Base-by-base conservation (phyloP, 2,113 vertebrate genomes). In the Piprites chloris region DNA sequence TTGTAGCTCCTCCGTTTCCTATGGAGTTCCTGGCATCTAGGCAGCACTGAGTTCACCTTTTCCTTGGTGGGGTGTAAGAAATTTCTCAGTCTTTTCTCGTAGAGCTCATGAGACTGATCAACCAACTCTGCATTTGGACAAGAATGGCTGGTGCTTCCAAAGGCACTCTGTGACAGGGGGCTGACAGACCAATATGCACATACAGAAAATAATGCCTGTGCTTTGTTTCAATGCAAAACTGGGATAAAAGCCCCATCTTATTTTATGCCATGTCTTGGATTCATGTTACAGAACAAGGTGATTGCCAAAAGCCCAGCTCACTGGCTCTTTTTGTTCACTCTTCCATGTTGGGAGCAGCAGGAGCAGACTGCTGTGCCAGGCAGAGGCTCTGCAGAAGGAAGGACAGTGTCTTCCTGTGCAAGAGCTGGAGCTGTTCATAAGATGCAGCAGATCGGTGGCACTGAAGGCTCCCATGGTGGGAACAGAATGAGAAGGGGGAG, bases 231-330 rank as follows among this genome's bases (percentile, higher is more conserved):
- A 0, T 50, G 44, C 1, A 1, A 75, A 69, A 61, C 33, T 28
- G 23, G n/a, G 33, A 32, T 35, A 37, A 71, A 56, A 33, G 0
- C 0, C 4, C 1, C 5, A 3, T 20, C 23, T 66, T 30, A 6
- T 19, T 50, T 66, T 41, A 18, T 37, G 24, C 67, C 49, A 3
- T 55, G 26, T n/a, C 46, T 84, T 50, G 46, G 44, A 47, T 76
- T 67, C 28, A 11, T 21, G 27, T 50, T 4, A 0, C 24, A 46
- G 55, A 53, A 59, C n/a, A 37, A 35, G 41, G 20, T 13, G 28
- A 35, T 19, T 63, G 47, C 42, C 59, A 61, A 16, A 78, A 69
- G 41, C 28, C 16, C 27, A 41, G 33, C 46, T 32, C 28, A 7
- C 14, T 69, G 59, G 23, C 42, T 77, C 32, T 52, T 63, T 81